Evolutionary conservation across 2,888 invertebrate species (phyloP).

Genomic region (Eledona agricola): DNA sequence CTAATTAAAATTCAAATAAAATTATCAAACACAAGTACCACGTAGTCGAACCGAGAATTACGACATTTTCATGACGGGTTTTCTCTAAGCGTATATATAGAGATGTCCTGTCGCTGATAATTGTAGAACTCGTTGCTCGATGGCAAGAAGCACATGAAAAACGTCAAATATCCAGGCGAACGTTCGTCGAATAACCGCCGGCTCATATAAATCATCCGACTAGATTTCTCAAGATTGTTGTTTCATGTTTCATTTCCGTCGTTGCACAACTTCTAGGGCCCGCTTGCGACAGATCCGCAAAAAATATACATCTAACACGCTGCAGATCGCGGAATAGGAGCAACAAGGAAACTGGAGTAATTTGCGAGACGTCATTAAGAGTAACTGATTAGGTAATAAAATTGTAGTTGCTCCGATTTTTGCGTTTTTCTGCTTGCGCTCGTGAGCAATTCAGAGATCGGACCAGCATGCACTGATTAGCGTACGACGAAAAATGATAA

Average conservation of each 20-base stretch:
- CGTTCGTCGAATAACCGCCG: constrained; percentile 10
- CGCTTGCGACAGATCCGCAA: constrained; percentile 9
- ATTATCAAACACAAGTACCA: constrained; percentile 43
- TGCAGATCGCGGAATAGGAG: not conserved
- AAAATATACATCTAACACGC: constrained; percentile 9
- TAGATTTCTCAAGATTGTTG: constrained; percentile 22
- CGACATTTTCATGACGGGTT: constrained; percentile 37
- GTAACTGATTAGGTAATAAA: constrained; percentile 22
- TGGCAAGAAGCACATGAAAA: constrained; percentile 23
- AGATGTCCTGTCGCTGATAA: constrained; percentile 38
- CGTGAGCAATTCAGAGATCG: constrained; percentile 10
- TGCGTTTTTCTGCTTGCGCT: constrained; percentile 7
- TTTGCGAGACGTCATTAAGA: constrained; percentile 15
- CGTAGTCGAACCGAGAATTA: constrained; percentile 44
- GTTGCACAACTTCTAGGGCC: constrained; percentile 20
- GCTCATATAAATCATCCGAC: constrained; percentile 25
- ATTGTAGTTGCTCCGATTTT: constrained; percentile 15
- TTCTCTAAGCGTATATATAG: constrained; percentile 30
- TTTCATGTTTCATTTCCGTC: constrained; percentile 21
- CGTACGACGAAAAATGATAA: too few species aligned
- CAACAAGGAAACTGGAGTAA: constrained; percentile 9
- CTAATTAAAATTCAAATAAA: constrained; percentile 50
- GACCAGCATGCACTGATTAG: constrained; percentile 22
- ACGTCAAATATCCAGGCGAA: constrained; percentile 29
- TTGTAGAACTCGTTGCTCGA: constrained; percentile 30